Evolutionary conservation across 1,140 invertebrate species (phyloP), one percentile per base, ranked within the genome.

Genomic region (Drosophila tristis): DNA sequence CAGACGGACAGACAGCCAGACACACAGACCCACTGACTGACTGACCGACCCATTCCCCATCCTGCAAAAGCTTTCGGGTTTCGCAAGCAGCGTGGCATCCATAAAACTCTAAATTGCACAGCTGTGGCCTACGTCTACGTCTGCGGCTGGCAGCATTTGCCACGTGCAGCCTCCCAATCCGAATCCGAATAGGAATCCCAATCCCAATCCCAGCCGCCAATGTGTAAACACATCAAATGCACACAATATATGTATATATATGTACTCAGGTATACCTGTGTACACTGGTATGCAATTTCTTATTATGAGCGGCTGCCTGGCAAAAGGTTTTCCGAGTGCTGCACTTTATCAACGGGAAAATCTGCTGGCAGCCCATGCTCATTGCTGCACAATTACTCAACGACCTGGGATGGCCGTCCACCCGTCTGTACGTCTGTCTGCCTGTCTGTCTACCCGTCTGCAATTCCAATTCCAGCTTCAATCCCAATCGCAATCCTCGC

Each of bases 301-400:
- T 87, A 86, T 86, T 87, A 87, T 86, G 84, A 82, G 74, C 74
- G 51, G 47, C 44, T 29, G 55, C 50, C 55, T 76, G 74, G 35
- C 44, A 76, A 76, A 63, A 76, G 82, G 71, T 79, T 86, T 87
- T 75, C 65, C 74, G 51, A 80, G 65, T 61, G 67, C 51, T 85
- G 66, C 77, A 87, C 78, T 86, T 86, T 86, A 86, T 86, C 82
- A 86, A 72, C 74, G 84, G 75, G 74, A 70, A 85, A 86, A 86
- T 86, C 82, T 86, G 77, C 63, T 72, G 74, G 82, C 68, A 81
- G 78, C 61, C 68, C 53, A 77, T 81, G 78, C 78, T 82, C 80
- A 84, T 82, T 84, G 80, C 80, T 80, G 84, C 84, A 86, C 82
- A 86, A 86, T 86, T 86, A 86, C 82, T 86, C 84, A 86, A 86